Evolutionary conservation across 2,888 invertebrate species (phyloP).

Genomic region (Cephus runcator): DNA sequence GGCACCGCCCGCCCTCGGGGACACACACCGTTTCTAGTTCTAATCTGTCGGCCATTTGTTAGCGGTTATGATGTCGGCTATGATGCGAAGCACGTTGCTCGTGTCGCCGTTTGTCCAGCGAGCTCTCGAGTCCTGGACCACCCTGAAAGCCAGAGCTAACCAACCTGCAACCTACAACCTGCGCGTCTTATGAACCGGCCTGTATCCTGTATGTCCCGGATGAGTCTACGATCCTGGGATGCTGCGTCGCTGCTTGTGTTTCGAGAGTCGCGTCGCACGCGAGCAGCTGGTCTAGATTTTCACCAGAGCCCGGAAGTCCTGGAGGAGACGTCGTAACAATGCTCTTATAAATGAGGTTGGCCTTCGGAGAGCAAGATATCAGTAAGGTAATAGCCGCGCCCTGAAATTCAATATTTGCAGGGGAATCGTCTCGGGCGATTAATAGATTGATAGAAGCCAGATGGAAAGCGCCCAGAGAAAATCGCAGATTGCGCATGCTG

Average conservation of each 20-base stretch:
- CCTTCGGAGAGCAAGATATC: slow-evolving; percentile 22
- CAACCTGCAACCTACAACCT: slow-evolving; percentile 36
- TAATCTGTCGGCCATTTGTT: slow-evolving; percentile 63
- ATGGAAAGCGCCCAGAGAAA: slow-evolving; percentile 17
- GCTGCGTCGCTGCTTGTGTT: no score
- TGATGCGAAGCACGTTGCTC: slow-evolving; percentile 46
- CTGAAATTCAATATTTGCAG: slow-evolving; percentile 50
- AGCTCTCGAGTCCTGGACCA: slow-evolving; percentile 46
- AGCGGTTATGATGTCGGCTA: slow-evolving; percentile 53
- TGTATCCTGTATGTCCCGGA: no score
- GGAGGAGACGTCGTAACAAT: slow-evolving; percentile 16
- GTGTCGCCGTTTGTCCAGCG: slow-evolving; percentile 52
- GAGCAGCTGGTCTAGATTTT: neutral
- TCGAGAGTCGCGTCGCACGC: no score
- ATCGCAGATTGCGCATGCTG: neutral
- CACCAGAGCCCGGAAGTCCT: neutral
- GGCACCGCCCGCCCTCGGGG: slow-evolving; percentile 48
- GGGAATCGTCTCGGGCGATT: slow-evolving; percentile 33
- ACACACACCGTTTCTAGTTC: slow-evolving; percentile 51
- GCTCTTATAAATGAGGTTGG: slow-evolving; percentile 34
- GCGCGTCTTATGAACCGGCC: neutral
- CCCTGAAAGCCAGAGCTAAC: slow-evolving; percentile 40
- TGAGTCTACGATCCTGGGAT: no score
- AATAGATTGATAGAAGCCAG: slow-evolving; percentile 37
- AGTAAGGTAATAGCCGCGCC: slow-evolving; percentile 44